Evolutionary conservation across 2,113 vertebrate species (phyloP).

Genomic region (Nyctibius bracteatus): DNA sequence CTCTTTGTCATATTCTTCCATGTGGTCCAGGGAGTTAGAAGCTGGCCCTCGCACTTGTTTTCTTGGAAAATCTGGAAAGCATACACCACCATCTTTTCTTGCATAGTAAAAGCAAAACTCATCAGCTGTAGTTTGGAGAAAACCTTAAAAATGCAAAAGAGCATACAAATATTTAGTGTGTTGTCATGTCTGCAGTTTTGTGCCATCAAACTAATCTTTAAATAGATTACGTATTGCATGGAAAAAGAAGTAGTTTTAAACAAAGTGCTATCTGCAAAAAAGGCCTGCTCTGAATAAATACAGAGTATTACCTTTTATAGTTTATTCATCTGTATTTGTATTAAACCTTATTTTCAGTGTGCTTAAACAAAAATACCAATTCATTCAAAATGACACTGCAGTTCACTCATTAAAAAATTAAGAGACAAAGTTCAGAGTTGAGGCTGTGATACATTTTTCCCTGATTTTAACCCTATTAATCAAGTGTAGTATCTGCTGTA

Average conservation of each 20-base stretch:
- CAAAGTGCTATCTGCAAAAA: neutral
- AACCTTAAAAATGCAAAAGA: slow-evolving; percentile 81
- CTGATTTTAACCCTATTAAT: neutral
- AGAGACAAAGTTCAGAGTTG: neutral
- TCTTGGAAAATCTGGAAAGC: slow-evolving; percentile 98
- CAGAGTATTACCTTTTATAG: neutral
- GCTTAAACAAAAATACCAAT: neutral
- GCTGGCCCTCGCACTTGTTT: slow-evolving; percentile 90
- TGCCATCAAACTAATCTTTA: neutral
- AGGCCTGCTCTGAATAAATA: neutral
- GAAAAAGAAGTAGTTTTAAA: slow-evolving; percentile 6
- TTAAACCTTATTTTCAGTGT: neutral
- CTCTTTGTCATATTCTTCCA: slow-evolving; percentile 90
- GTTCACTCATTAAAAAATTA: neutral
- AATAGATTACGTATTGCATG: neutral
- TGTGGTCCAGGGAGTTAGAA: slow-evolving; percentile 93
- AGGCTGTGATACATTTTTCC: neutral
- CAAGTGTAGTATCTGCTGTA: neutral
- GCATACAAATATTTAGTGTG: slow-evolving; percentile 56
- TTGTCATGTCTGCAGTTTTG: slow-evolving; percentile 1
- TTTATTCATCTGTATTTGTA: neutral
- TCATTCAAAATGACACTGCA: neutral
- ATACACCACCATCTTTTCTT: slow-evolving; percentile 86
- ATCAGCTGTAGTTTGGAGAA: slow-evolving; percentile 94
- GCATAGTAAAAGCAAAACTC: slow-evolving; percentile 97